Percentiles rank a stretch among this genome's conserved stretches.
Conservation (phyloP, 2,888 invertebrate genomes). For the Parnassius smintheus region DNA sequence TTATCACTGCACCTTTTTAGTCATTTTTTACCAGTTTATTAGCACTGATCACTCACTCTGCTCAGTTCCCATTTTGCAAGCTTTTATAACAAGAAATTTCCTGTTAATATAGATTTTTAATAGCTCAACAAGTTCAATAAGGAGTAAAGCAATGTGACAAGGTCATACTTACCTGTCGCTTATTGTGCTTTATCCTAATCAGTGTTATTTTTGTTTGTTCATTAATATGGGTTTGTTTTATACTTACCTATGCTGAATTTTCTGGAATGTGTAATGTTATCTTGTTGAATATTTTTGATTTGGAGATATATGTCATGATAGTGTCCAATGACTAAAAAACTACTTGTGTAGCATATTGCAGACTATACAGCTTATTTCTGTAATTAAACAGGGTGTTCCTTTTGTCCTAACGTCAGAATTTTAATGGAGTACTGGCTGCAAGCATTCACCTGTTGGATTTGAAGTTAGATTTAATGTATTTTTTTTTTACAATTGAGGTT, state of each 20-base stretch:
- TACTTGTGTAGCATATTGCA: too few species aligned
- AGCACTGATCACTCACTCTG: constrained; percentile 63
- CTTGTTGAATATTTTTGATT: constrained; percentile 11
- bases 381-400: too few species aligned
- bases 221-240: constrained; percentile 30
- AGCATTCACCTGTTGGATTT: too few species aligned
- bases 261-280: constrained; percentile 44
- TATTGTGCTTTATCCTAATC: neutral
- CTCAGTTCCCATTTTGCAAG: constrained; percentile 74
- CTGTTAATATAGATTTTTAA: constrained; percentile 45
- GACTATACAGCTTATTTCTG: too few species aligned
- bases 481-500: too few species aligned
- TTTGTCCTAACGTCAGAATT: too few species aligned
- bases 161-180: constrained; percentile 36
- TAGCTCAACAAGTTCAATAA: constrained; percentile 24
- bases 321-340: too few species aligned
- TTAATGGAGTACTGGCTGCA: too few species aligned
- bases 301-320: neutral
- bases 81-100: constrained; percentile 68
- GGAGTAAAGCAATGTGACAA: constrained; percentile 12
- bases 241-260: constrained; percentile 49
- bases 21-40: constrained; percentile 46
- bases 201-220: constrained; percentile 12
- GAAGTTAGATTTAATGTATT: too few species aligned
- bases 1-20: constrained; percentile 57